A percentile compares a stretch with the other conserved stretches of the same genome.
Evolutionary conservation across 2,797 vertebrate genomes (phyloP).

Genomic region (Sardinella longiceps): DNA sequence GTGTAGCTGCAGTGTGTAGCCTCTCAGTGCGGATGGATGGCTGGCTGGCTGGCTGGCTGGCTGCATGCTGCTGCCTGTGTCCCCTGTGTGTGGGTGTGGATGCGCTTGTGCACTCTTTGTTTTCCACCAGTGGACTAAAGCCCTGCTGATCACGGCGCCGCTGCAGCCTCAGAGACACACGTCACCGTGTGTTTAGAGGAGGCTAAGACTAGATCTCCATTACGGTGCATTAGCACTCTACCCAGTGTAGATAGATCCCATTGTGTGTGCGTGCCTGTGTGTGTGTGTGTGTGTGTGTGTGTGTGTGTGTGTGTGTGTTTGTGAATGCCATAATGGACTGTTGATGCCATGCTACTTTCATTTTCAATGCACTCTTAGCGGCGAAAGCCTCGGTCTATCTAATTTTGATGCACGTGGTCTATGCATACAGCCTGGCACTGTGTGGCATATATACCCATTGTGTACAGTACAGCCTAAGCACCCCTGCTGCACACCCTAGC

Average conservation of each 20-base stretch:
- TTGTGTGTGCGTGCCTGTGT: not conserved
- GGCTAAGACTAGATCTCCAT: not conserved
- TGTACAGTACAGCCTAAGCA: too few relatives aligned
- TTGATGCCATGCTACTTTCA: not conserved
- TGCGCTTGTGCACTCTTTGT: not conserved
- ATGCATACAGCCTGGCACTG: not conserved
- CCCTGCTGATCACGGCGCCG: not conserved
- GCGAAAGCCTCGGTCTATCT: constrained; percentile 11
- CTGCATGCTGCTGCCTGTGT: not conserved
- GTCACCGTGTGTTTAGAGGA: constrained; percentile 5
- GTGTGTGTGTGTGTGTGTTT: not conserved
- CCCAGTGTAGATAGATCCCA: constrained; percentile 10
- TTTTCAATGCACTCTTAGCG: not conserved
- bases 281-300: too few relatives aligned
- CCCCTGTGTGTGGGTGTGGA: not conserved
- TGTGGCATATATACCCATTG: not conserved
- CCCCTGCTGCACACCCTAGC: not conserved
- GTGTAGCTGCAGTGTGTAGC: not conserved
- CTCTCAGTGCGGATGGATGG: too few relatives aligned
- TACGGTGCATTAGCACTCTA: constrained; percentile 27
- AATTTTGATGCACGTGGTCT: constrained; percentile 5
- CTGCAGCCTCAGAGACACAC: constrained; percentile 10
- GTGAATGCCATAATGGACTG: constrained; percentile 13
- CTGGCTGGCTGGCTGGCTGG: too few relatives aligned
- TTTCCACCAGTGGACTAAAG: not conserved